phyloP scores from a whole-genome alignment of 2,888 invertebrate species.

The Clunio marinus region DNA sequence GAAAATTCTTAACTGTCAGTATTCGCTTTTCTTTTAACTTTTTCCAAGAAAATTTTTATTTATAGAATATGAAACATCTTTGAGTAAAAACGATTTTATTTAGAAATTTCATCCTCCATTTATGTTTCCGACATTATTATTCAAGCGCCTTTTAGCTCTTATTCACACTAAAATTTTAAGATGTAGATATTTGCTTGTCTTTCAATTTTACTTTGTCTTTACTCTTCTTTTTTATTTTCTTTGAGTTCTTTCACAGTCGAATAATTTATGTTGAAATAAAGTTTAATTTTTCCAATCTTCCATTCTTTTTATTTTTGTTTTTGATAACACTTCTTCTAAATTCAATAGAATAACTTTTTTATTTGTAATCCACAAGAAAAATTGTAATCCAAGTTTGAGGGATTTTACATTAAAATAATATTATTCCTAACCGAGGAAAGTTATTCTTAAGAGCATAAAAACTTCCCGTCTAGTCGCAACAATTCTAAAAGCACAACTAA shows the following conservation, averaged over 20 bases:
- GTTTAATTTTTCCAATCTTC: not conserved
- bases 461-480: constrained; percentile 3
- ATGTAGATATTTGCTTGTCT: constrained; percentile 27
- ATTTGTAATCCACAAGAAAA: not conserved
- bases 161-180: constrained; percentile 34
- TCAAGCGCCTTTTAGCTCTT: constrained; percentile 31
- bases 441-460: not conserved
- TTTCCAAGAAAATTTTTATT: constrained; percentile 1
- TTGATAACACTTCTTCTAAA: not conserved
- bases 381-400: too few species aligned
- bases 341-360: not conserved
- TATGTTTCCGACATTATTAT: constrained; percentile 29
- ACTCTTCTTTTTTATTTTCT: constrained; percentile 8
- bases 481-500: constrained; percentile 34
- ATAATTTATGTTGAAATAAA: constrained; percentile 21
- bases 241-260: constrained; percentile 14
- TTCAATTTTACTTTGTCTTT: too few species aligned
- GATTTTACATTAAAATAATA: not conserved
- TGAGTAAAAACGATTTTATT: constrained; percentile 9
- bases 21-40: not conserved
- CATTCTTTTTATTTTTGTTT: not conserved
- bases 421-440: not conserved
- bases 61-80: too few species aligned
- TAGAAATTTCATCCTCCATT: constrained; percentile 26
- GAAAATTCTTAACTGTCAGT: too few species aligned